A percentile compares a stretch with the other conserved stretches of the same genome.
Evolutionary conservation across 2,113 vertebrate species (phyloP).

Genomic region (Eublepharis macularius): DNA sequence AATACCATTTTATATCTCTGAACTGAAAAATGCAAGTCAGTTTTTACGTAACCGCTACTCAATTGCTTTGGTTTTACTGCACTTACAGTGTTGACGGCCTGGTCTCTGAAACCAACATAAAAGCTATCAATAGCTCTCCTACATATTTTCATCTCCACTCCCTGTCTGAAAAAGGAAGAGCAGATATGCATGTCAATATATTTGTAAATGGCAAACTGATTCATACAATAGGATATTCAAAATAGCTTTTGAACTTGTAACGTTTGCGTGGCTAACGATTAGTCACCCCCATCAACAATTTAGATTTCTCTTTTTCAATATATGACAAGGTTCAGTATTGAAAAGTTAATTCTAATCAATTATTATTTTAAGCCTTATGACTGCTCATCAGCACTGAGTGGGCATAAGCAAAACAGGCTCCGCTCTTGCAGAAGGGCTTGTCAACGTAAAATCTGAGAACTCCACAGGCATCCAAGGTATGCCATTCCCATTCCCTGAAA

Average conservation of each 20-base stretch:
- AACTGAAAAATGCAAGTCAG: too few species aligned
- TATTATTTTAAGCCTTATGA: neutral
- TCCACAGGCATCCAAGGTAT: too few species aligned
- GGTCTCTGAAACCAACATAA: constrained; percentile 75
- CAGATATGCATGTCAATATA: constrained; percentile 33
- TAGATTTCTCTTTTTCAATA: neutral
- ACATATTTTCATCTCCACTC: constrained; percentile 69
- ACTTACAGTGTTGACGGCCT: constrained; percentile 82
- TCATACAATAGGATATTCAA: neutral
- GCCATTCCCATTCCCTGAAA: too few species aligned
- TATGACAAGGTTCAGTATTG: neutral
- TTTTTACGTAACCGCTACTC: neutral
- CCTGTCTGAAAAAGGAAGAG: constrained; percentile 72
- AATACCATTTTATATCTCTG: too few species aligned
- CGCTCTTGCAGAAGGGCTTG: too few species aligned
- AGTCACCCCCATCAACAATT: neutral
- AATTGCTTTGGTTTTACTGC: neutral
- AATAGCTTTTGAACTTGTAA: neutral
- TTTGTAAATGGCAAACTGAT: constrained; percentile 6
- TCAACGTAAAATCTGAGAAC: too few species aligned
- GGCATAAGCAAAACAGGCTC: too few species aligned
- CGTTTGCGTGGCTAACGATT: neutral
- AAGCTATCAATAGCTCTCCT: constrained; percentile 75
- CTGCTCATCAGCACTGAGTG: neutral
- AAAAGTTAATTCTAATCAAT: neutral